Conservation (phyloP, 2,888 invertebrate genomes). For the Machimus rusticus region DNA sequence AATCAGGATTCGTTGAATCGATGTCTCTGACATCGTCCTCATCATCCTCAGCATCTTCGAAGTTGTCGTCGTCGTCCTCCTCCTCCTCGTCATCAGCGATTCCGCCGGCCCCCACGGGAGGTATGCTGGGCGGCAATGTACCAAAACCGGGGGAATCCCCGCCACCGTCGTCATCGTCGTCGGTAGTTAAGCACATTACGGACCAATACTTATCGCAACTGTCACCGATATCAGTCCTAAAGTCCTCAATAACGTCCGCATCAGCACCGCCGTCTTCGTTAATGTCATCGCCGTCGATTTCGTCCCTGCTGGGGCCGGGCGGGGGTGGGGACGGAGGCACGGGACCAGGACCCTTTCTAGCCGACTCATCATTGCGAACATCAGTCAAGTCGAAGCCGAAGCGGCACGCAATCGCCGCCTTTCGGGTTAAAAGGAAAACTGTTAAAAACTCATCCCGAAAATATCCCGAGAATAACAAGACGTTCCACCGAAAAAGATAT, state of each 20-base stretch:
- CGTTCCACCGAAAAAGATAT: conserved; percentile 31
- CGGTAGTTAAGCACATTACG: conserved; percentile 31
- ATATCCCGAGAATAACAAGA: conserved; percentile 11
- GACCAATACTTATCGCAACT: conserved; percentile 37
- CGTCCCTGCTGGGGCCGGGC: not conserved
- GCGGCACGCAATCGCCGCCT: conserved; percentile 39
- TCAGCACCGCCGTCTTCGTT: conserved; percentile 21
- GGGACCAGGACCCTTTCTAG: not conserved
- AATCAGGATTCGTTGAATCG: conserved; percentile 39
- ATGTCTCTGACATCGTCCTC: conserved; percentile 24
- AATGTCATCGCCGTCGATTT: conserved; percentile 28
- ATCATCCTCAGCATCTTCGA: conserved; percentile 24
- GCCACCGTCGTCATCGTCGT: not conserved
- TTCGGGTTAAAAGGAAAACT: conserved; percentile 46
- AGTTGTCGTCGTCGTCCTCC: not conserved
- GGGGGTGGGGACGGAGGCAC: not conserved
- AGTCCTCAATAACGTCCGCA: conserved; percentile 24
- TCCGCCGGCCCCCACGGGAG: not conserved
- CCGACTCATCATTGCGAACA: conserved; percentile 9
- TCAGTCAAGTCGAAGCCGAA: conserved; percentile 44
- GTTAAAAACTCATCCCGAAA: conserved; percentile 40
- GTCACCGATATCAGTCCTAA: conserved; percentile 24
- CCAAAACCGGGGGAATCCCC: not conserved
- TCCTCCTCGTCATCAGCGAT: conserved; percentile 10
- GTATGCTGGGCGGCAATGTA: not conserved